Conservation (phyloP, 2,888 invertebrate genomes). For the Tineola bisselliella region DNA sequence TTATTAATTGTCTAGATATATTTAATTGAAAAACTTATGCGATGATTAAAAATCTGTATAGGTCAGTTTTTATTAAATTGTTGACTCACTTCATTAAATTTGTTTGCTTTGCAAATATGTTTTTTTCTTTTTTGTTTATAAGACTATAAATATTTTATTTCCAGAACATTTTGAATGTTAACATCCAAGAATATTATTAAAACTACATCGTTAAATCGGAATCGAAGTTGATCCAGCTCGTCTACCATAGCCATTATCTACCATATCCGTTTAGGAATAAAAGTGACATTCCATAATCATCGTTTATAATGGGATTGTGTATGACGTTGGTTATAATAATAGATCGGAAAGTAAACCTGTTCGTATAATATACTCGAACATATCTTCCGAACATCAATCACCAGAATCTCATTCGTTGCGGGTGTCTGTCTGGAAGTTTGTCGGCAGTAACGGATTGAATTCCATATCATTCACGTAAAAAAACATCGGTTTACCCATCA, state of each 20-base stretch:
- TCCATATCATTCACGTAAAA: neutral
- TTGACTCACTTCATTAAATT: too few species aligned
- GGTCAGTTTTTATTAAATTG: too few species aligned
- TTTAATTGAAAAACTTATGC: too few species aligned
- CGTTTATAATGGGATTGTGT: neutral
- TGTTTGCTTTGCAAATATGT: too few species aligned
- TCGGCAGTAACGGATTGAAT: neutral
- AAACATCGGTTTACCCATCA: too few species aligned
- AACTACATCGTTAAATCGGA: neutral
- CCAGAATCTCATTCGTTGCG: slow-evolving; percentile 6
- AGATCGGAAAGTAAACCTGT: slow-evolving; percentile 13
- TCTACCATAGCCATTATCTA: neutral
- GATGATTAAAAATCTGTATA: too few species aligned
- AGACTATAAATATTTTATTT: too few species aligned
- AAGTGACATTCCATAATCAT: slow-evolving; percentile 4
- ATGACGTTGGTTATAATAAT: slow-evolving; percentile 12
- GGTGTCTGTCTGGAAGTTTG: slow-evolving; percentile 2
- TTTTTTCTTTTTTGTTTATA: too few species aligned
- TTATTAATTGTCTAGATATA: too few species aligned
- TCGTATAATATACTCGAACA: neutral
- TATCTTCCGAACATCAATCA: slow-evolving; percentile 9
- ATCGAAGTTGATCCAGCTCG: neutral
- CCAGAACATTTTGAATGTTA: too few species aligned
- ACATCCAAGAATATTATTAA: too few species aligned
- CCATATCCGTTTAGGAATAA: neutral